A percentile compares a stretch with the other conserved stretches of the same genome.
These are phyloP conservation scores for Polietes domitor DNA, from an alignment of 2,888 invertebrate species.

Conservation along the genomic window DNA sequence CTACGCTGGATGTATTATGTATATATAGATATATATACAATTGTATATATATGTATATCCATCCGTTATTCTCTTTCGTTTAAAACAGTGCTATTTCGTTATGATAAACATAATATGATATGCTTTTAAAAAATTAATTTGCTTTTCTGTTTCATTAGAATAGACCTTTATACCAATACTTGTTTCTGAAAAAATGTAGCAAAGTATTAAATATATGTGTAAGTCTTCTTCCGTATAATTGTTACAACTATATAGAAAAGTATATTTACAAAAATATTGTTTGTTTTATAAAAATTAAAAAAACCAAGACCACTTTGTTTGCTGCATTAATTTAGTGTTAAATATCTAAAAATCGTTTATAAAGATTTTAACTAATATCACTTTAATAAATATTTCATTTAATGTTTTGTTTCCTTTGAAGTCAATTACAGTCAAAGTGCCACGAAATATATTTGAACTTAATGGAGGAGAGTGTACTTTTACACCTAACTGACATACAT, in stretches of 20 bases:
- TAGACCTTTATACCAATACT: not conserved
- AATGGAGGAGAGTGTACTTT: not conserved
- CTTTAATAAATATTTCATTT: conserved; percentile 53
- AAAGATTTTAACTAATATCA: conserved; percentile 67
- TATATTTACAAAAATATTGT: conserved; percentile 18
- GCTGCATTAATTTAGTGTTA: conserved; percentile 40
- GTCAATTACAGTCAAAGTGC: conserved; percentile 30
- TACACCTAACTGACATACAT: too few species aligned
- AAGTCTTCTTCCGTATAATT: conserved; percentile 10
- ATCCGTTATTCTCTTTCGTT: not conserved
- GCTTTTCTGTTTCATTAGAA: not conserved
- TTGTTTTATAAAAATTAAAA: not conserved
- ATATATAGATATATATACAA: not conserved
- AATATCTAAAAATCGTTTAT: conserved; percentile 59
- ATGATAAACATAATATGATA: conserved; percentile 52
- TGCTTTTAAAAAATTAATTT: conserved; percentile 22
- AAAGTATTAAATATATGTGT: conserved; percentile 8
- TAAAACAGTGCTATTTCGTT: not conserved
- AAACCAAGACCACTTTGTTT: conserved; percentile 27
- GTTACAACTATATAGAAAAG: conserved; percentile 1
- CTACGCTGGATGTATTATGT: not conserved
- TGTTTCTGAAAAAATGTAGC: conserved; percentile 15
- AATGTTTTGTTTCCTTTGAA: not conserved
- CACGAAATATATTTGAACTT: conserved; percentile 57
- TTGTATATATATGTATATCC: not conserved